Percentiles rank a stretch among this genome's conserved stretches.
Evolutionary conservation across 2,797 vertebrate genomes (phyloP).

Genomic region (Onychomys torridus): DNA sequence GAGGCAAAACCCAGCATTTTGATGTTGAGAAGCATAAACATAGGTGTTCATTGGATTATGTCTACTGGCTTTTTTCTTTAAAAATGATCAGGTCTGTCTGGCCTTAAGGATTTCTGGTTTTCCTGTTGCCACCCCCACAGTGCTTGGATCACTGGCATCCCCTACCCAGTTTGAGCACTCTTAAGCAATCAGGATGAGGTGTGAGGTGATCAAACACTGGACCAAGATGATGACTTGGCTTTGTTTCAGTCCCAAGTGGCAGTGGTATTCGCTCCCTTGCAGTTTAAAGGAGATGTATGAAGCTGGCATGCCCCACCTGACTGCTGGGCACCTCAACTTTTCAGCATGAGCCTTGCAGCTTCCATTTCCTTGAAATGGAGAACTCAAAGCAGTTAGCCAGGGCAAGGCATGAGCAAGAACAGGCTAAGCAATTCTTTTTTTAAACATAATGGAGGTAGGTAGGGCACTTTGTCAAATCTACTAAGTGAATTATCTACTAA

Average conservation of each 20-base stretch:
- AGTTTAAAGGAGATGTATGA: not conserved
- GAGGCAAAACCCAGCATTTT: not conserved
- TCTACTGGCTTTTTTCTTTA: not conserved
- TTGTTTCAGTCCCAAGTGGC: not conserved
- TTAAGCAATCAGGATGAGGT: not conserved
- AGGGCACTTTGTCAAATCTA: not conserved
- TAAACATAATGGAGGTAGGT: not conserved
- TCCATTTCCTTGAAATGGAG: not conserved
- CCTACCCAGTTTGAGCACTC: not conserved
- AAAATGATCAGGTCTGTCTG: not conserved
- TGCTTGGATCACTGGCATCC: not conserved
- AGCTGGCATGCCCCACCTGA: not conserved
- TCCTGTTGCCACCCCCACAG: not conserved
- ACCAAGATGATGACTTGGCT: not conserved
- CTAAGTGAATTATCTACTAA: not conserved
- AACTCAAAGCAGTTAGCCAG: not conserved
- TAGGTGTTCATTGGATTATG: not conserved
- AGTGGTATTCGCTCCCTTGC: not conserved
- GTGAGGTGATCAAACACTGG: not conserved
- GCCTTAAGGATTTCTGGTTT: not conserved
- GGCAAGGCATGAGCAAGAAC: not conserved
- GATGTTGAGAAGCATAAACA: not conserved
- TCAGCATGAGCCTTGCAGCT: not conserved
- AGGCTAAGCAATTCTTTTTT: not conserved
- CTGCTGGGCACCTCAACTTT: too few relatives aligned